Conservation (phyloP, 2,888 invertebrate genomes). For the Melanostoma scalare region DNA sequence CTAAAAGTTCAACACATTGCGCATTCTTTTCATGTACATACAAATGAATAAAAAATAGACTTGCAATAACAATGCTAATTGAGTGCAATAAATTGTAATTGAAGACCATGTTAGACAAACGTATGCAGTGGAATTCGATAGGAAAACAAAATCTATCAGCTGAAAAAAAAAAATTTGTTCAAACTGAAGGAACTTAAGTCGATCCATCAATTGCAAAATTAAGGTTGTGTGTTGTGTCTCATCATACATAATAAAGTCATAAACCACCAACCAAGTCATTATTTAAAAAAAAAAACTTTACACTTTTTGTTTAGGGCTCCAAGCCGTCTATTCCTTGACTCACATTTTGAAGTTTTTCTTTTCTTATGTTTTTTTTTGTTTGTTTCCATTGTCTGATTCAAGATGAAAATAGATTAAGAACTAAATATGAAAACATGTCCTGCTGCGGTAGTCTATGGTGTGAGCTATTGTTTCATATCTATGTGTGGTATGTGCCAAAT, state of each 20-base stretch:
- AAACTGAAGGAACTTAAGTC: conserved; percentile 19
- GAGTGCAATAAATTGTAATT: conserved; percentile 68
- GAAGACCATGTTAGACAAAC: conserved; percentile 39
- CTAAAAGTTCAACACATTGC: conserved; percentile 35
- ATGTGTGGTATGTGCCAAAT: conserved; percentile 1
- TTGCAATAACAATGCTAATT: conserved; percentile 58
- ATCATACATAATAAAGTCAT: conserved; percentile 3
- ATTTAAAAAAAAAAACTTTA: conserved; percentile 11
- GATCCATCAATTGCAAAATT: conserved; percentile 39
- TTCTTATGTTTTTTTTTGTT: conserved; percentile 32
- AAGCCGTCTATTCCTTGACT: conserved; percentile 58
- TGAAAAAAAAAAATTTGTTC: not conserved
- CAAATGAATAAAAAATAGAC: conserved; percentile 19
- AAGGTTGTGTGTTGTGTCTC: conserved; percentile 1
- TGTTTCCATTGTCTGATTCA: conserved; percentile 56
- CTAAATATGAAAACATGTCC: not conserved
- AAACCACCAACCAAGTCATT: conserved; percentile 31
- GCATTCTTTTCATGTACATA: conserved; percentile 23
- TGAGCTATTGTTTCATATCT: conserved; percentile 13
- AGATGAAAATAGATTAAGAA: conserved; percentile 14
- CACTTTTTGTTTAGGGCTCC: conserved; percentile 50
- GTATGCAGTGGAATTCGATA: too few species aligned
- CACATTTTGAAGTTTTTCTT: conserved; percentile 35
- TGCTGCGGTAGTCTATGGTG: conserved; percentile 14
- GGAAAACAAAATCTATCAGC: not conserved